phyloP scores from a whole-genome alignment of 2,888 invertebrate species.

The Xestia sexstrigata region DNA sequence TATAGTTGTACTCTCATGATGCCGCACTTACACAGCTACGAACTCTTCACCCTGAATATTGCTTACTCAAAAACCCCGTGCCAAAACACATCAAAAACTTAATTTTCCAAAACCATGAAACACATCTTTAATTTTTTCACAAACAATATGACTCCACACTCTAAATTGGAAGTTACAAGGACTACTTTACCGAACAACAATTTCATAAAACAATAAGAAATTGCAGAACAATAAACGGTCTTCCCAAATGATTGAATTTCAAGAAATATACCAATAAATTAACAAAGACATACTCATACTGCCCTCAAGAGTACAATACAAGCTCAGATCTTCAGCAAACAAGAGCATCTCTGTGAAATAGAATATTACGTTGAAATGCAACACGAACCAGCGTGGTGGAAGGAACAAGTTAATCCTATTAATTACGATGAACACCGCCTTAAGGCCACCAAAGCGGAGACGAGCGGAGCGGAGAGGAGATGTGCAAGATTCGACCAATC shows the following conservation, averaged over 20 bases:
- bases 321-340: slow-evolving; percentile 22
- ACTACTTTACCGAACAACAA: neutral
- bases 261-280: slow-evolving; percentile 10
- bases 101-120: neutral
- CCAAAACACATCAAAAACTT: too few species aligned
- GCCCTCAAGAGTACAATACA: slow-evolving; percentile 19
- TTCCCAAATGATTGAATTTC: neutral
- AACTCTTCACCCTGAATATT: neutral
- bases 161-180: neutral
- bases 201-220: neutral
- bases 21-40: neutral
- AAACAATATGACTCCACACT: neutral
- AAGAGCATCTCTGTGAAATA: slow-evolving; percentile 38
- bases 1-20: neutral
- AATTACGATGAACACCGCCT: slow-evolving; percentile 44
- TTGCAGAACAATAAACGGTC: neutral
- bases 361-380: slow-evolving; percentile 44
- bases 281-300: neutral
- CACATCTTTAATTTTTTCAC: neutral
- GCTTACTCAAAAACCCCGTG: neutral
- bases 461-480: too few species aligned
- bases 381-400: slow-evolving; percentile 30
- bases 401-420: slow-evolving; percentile 61
- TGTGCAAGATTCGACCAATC: too few species aligned
- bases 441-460: too few species aligned